These are phyloP conservation scores for Rhineura floridana DNA, from an alignment of 2,113 vertebrate species.

Conservation along the genomic window DNA sequence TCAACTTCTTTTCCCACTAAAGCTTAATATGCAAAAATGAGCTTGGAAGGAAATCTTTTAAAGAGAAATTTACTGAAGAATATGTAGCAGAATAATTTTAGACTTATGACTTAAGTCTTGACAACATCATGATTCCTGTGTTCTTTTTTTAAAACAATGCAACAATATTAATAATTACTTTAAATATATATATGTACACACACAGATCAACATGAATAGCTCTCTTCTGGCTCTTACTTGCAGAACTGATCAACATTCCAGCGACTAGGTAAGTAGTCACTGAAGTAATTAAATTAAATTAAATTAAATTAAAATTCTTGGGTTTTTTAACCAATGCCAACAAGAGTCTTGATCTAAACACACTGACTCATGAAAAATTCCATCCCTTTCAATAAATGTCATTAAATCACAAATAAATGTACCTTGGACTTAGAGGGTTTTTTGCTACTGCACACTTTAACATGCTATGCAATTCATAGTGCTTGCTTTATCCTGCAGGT, in stretches of 20 bases:
- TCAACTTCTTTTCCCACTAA: conserved; percentile 9
- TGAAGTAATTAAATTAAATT: too few relatives aligned
- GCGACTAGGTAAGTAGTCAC: conserved; percentile 20
- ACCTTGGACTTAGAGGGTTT: too few relatives aligned
- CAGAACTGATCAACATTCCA: not conserved
- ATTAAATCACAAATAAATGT: not conserved
- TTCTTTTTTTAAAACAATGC: not conserved
- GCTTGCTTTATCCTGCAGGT: not conserved
- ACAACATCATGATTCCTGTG: not conserved
- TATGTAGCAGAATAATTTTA: not conserved
- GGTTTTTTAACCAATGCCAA: not conserved
- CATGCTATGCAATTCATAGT: not conserved
- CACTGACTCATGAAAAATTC: not conserved
- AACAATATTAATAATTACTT: not conserved
- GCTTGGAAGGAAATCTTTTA: not conserved
- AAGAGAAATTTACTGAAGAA: not conserved
- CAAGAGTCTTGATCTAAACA: not conserved
- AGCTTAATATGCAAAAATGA: not conserved
- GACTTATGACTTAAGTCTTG: not conserved
- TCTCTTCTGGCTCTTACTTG: conserved; percentile 18
- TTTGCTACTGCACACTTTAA: too few relatives aligned
- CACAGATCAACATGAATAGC: not conserved
- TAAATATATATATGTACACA: conserved; percentile 16
- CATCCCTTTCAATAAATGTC: not conserved
- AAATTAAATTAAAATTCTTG: too few relatives aligned